Percentiles rank a stretch among this genome's conserved stretches.
These are phyloP conservation scores for Drosophila willistoni DNA, from an alignment of 1,140 invertebrate species.

Conservation along the genomic window DNA sequence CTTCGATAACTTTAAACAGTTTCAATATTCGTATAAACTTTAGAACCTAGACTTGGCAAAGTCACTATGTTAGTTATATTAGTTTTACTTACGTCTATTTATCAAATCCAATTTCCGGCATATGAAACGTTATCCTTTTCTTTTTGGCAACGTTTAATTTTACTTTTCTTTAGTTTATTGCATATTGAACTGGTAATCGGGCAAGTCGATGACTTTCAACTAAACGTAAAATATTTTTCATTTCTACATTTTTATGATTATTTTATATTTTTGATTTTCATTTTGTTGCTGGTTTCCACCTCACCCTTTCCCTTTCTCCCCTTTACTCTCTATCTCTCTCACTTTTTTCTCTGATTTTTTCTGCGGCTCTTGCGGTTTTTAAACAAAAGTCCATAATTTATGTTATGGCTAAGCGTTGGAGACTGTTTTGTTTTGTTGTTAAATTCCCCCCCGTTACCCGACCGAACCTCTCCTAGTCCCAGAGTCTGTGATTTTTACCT, in stretches of 20 bases:
- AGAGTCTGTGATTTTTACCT: conserved; percentile 22
- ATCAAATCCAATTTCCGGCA: too few relatives aligned
- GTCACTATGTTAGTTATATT: too few relatives aligned
- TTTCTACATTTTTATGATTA: neutral
- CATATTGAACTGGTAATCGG: neutral
- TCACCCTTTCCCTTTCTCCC: too few relatives aligned
- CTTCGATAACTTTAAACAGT: too few relatives aligned
- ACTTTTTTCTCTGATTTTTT: conserved; percentile 32
- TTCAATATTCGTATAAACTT: too few relatives aligned
- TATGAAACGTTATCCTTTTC: neutral
- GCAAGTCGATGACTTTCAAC: conserved; percentile 1
- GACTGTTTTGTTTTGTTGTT: conserved; percentile 27
- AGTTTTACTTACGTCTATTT: too few relatives aligned
- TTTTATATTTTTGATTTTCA: conserved; percentile 12
- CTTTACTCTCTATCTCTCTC: conserved; percentile 11
- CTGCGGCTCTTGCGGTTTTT: conserved; percentile 62
- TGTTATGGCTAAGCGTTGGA: conserved; percentile 65
- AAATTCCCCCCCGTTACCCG: neutral
- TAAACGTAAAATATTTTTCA: neutral
- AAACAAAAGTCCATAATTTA: conserved; percentile 79
- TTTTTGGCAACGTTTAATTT: neutral
- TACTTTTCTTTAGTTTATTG: neutral
- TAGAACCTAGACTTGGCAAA: too few relatives aligned
- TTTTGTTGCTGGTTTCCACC: conserved; percentile 35
- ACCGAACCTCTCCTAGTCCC: conserved; percentile 8